Percentiles rank a stretch among this genome's conserved stretches.
Evolutionary conservation across 2,113 vertebrate species (phyloP).

Genomic region (Scatophagus argus): DNA sequence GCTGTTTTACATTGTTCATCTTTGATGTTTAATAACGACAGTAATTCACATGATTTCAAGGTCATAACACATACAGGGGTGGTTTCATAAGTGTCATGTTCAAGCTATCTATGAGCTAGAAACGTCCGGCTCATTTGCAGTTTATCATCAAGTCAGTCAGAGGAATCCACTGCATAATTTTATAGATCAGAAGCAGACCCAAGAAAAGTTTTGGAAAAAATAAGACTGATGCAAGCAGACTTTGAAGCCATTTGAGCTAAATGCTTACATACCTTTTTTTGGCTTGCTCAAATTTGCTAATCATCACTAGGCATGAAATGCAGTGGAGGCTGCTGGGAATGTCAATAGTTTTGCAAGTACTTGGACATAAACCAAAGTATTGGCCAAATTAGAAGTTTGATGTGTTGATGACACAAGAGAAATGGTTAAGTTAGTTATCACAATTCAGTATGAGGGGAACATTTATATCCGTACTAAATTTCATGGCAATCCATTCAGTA

Average conservation of each 20-base stretch:
- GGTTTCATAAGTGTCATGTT: not conserved
- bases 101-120: not conserved
- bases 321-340: not conserved
- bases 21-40: constrained; percentile 20
- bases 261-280: not conserved
- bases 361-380: not conserved
- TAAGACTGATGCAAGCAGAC: not conserved
- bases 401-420: not conserved
- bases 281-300: not conserved
- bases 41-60: constrained; percentile 5
- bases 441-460: not conserved
- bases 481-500: not conserved
- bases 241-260: not conserved
- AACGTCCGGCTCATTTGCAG: not conserved
- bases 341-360: not conserved
- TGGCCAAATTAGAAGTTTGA: not conserved
- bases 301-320: not conserved
- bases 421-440: not conserved
- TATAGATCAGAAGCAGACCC: not conserved
- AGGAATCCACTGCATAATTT: not conserved
- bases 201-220: not conserved
- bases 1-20: constrained; percentile 32
- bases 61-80: not conserved
- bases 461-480: not conserved
- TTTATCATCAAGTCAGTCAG: not conserved